These are phyloP conservation scores for Takifugu flavidus DNA, from an alignment of 2,113 vertebrate species.

Conservation along the genomic window DNA sequence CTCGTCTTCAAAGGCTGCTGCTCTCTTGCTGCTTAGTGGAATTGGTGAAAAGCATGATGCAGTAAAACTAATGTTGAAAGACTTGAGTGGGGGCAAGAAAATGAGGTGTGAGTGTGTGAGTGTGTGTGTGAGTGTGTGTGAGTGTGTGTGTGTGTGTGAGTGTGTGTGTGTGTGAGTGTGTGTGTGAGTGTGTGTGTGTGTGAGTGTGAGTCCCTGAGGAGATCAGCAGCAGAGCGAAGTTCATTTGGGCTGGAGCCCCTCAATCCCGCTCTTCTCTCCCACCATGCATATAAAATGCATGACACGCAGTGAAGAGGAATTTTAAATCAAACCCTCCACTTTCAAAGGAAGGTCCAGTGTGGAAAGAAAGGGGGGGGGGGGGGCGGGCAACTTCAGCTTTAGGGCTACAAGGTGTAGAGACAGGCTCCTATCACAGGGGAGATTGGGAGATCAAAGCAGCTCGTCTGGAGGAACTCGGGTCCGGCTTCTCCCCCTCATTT, in stretches of 20 bases:
- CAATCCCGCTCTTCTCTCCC: slow-evolving; percentile 37
- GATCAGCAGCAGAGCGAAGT: slow-evolving; percentile 47
- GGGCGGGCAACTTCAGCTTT: slow-evolving; percentile 45
- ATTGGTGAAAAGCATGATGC: slow-evolving; percentile 71
- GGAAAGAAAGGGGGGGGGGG: slow-evolving; percentile 18
- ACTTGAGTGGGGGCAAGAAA: slow-evolving; percentile 55
- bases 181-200: slow-evolving; percentile 24
- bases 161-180: slow-evolving; percentile 6
- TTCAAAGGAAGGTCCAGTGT: slow-evolving; percentile 70
- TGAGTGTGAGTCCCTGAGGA: slow-evolving; percentile 50
- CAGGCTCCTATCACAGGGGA: slow-evolving; percentile 60
- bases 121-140: slow-evolving; percentile 29
- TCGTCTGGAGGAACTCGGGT: slow-evolving; percentile 60
- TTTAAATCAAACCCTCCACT: slow-evolving; percentile 70
- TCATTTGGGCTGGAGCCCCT: slow-evolving; percentile 59
- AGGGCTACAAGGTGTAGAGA: slow-evolving; percentile 69
- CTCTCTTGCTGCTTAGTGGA: slow-evolving; percentile 50
- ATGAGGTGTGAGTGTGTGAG: slow-evolving; percentile 36
- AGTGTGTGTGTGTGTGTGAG: slow-evolving; percentile 10
- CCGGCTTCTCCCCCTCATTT: slow-evolving; percentile 64
- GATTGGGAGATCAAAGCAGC: slow-evolving; percentile 69
- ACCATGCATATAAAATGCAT: slow-evolving; percentile 74
- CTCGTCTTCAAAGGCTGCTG: slow-evolving; percentile 67
- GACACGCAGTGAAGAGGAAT: slow-evolving; percentile 73
- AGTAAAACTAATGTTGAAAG: slow-evolving; percentile 73